Evolutionary conservation across 2,797 vertebrate genomes (phyloP).

Genomic region (Myotis myotis): DNA sequence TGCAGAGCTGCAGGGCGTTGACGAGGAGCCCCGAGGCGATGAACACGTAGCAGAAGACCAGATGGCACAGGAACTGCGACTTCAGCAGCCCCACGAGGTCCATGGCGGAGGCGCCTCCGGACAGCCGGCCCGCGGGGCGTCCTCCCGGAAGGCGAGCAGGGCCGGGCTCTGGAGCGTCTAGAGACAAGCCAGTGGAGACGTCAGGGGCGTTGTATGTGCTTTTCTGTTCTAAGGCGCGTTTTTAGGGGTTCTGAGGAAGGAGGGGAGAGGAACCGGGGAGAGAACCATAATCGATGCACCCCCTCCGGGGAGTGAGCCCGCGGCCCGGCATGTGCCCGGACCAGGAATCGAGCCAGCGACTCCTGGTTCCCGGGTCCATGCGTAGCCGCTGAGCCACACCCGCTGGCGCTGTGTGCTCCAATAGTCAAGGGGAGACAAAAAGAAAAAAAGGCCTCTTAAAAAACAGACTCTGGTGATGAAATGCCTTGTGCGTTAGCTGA

Average conservation of each 20-base stretch:
- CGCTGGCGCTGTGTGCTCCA: accelerated
- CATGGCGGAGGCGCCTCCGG: conserved; percentile 87
- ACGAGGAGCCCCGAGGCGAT: conserved; percentile 93
- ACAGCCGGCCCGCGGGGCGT: neutral
- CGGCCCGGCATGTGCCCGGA: no score
- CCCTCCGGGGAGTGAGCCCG: no score
- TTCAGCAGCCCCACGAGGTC: conserved; percentile 91
- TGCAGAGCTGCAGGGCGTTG: conserved; percentile 93
- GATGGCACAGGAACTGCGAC: conserved; percentile 93
- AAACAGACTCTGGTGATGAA: neutral
- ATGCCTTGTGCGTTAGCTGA: accelerated
- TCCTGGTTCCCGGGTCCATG: no score
- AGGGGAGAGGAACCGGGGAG: no score
- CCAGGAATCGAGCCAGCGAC: no score
- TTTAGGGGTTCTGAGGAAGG: no score
- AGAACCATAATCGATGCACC: no score
- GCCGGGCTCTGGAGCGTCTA: conserved; percentile 71
- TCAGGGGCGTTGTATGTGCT: neutral
- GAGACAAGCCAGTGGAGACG: conserved; percentile 66
- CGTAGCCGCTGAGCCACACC: no score
- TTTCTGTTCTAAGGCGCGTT: neutral
- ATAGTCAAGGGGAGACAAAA: neutral
- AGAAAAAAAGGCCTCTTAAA: neutral
- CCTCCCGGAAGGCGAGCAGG: conserved; percentile 38
- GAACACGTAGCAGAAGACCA: conserved; percentile 95